phyloP scores from a whole-genome alignment of 1,140 invertebrate species.

The Bombus confusus region DNA sequence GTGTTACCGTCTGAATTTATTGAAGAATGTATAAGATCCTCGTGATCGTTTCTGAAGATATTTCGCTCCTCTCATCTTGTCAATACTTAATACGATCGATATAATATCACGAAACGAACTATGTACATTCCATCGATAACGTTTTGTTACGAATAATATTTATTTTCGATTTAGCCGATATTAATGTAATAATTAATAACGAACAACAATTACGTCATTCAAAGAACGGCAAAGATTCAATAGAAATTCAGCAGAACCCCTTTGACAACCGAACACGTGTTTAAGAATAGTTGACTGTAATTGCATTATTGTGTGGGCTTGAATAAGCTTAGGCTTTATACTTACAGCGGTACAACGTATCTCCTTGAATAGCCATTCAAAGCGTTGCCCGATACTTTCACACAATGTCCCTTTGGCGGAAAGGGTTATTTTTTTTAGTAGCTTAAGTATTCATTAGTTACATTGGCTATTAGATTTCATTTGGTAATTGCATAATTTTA shows the following conservation, averaged over 20 bases:
- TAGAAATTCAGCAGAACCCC: background rate
- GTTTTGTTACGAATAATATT: slow-evolving; percentile 23
- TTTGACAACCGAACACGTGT: background rate
- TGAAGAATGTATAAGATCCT: background rate
- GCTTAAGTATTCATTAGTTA: background rate
- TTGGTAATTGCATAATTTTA: background rate
- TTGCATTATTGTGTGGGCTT: slow-evolving; percentile 55
- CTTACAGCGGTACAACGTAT: background rate
- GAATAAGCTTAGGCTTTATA: slow-evolving; percentile 47
- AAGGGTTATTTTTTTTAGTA: background rate
- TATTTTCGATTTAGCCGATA: slow-evolving; percentile 20
- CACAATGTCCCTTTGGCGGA: background rate
- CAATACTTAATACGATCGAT: slow-evolving; percentile 9
- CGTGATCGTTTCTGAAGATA: background rate
- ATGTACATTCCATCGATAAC: slow-evolving; percentile 34
- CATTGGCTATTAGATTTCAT: background rate
- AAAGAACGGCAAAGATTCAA: background rate
- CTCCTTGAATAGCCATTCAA: slow-evolving; percentile 36
- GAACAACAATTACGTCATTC: background rate
- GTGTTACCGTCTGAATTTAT: background rate
- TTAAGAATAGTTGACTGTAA: slow-evolving; percentile 56
- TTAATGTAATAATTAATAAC: slow-evolving; percentile 32
- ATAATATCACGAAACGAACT: slow-evolving; percentile 1
- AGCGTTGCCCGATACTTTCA: slow-evolving; percentile 8
- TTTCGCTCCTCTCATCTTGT: slow-evolving; percentile 24